Percentiles rank a stretch among this genome's conserved stretches.
Evolutionary conservation across 1,140 invertebrate species (phyloP).

Genomic region (Condylostylus longicornis): DNA sequence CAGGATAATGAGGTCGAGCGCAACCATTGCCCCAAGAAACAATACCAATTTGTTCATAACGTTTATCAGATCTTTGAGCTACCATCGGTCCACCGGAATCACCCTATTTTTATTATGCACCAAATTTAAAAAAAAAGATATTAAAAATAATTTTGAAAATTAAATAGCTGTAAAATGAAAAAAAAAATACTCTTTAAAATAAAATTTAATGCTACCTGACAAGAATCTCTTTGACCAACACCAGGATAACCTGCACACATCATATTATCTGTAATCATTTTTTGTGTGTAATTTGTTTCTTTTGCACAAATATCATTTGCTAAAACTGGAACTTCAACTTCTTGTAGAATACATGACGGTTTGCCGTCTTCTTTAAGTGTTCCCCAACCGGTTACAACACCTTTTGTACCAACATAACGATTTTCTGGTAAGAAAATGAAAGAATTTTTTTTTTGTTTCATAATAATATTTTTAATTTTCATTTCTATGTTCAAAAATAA

Average conservation of each 20-base stretch:
- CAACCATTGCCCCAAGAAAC: slow-evolving; percentile 55
- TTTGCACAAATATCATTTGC: slow-evolving; percentile 56
- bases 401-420: slow-evolving; percentile 50
- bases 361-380: slow-evolving; percentile 65
- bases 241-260: slow-evolving; percentile 66
- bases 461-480: background rate
- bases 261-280: slow-evolving; percentile 75
- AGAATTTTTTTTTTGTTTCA: background rate
- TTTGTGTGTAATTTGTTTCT: slow-evolving; percentile 58
- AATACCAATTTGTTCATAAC: slow-evolving; percentile 60
- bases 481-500: slow-evolving; percentile 3
- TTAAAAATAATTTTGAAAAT: background rate
- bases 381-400: slow-evolving; percentile 71
- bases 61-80: slow-evolving; percentile 49
- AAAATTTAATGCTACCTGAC: slow-evolving; percentile 44
- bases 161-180: background rate
- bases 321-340: slow-evolving; percentile 69
- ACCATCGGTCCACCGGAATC: slow-evolving; percentile 84
- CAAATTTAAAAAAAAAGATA: background rate
- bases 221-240: slow-evolving; percentile 63
- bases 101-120: slow-evolving; percentile 42
- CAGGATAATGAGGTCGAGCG: slow-evolving; percentile 54
- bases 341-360: slow-evolving; percentile 60
- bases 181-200: too few species aligned
- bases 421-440: slow-evolving; percentile 36